Evolutionary conservation across 1,140 invertebrate genomes (phyloP).

Genomic region (Dendroctonus ponderosae): DNA sequence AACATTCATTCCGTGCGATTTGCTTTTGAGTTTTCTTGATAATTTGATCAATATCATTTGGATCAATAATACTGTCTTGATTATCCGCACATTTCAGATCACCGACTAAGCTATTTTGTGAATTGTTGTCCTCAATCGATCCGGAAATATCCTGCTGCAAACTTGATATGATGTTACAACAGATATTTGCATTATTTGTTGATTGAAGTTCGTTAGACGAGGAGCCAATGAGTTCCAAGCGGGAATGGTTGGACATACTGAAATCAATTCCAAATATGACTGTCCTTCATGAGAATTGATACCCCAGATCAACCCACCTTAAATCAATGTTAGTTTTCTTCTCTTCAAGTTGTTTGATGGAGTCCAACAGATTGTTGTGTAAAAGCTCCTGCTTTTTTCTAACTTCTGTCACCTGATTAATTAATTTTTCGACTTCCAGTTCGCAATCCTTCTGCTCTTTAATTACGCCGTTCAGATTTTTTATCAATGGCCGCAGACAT

Average conservation of each 20-base stretch:
- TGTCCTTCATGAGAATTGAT: no score
- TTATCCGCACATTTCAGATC: no score
- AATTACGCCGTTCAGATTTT: conserved; percentile 43
- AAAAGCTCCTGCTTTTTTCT: conserved; percentile 34
- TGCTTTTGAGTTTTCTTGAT: conserved; percentile 23
- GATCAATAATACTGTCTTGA: conserved; percentile 26
- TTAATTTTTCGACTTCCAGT: conserved; percentile 39
- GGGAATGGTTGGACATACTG: no score
- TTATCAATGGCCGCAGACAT: conserved; percentile 45
- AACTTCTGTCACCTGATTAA: conserved; percentile 39
- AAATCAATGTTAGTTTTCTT: conserved; percentile 43
- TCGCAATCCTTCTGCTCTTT: conserved; percentile 44
- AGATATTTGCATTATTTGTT: no score
- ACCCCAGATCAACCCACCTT: conserved; percentile 36
- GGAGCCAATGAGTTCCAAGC: neutral
- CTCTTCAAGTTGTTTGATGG: conserved; percentile 39
- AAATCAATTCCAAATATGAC: no score
- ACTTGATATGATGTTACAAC: no score
- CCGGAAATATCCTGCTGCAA: no score
- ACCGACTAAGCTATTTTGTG: no score
- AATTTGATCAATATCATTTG: conserved; percentile 36
- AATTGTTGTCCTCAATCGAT: no score
- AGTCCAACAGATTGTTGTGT: conserved; percentile 38
- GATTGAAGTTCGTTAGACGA: neutral
- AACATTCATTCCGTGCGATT: conserved; percentile 2